Percentiles rank a stretch among this genome's conserved stretches.
phyloP scores from a whole-genome alignment of 2,113 vertebrate genomes.

The Monarcha castaneiventris region DNA sequence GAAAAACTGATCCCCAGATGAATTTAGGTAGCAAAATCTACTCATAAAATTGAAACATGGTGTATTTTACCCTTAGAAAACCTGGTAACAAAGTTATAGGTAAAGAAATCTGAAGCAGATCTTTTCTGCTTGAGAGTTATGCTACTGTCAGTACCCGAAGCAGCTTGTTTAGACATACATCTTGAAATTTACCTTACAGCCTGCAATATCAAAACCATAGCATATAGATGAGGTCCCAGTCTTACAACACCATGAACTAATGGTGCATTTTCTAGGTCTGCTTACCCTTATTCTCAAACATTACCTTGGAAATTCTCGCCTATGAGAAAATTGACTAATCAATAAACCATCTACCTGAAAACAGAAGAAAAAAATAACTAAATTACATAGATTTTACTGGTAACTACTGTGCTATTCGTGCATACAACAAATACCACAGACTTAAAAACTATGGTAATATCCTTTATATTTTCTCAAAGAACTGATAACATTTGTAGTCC shows the following conservation, averaged over 20 bases:
- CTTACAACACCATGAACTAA: not conserved
- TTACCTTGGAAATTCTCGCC: not conserved
- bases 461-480: not conserved
- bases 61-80: not conserved
- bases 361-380: not conserved
- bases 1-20: not conserved
- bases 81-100: not conserved
- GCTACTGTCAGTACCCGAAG: not conserved
- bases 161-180: not conserved
- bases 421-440: not conserved
- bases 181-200: not conserved
- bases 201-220: not conserved
- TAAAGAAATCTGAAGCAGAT: not conserved
- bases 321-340: not conserved
- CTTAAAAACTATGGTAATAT: not conserved
- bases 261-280: not conserved
- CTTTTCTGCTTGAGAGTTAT: not conserved
- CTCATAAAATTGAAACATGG: not conserved
- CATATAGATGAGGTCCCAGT: not conserved
- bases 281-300: not conserved
- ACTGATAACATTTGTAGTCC: not conserved
- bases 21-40: not conserved
- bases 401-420: not conserved
- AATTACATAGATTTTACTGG: not conserved
- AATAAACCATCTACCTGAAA: not conserved